Base-by-base conservation (phyloP, 1,140 invertebrate genomes). In the Radopholus similis region DNA sequence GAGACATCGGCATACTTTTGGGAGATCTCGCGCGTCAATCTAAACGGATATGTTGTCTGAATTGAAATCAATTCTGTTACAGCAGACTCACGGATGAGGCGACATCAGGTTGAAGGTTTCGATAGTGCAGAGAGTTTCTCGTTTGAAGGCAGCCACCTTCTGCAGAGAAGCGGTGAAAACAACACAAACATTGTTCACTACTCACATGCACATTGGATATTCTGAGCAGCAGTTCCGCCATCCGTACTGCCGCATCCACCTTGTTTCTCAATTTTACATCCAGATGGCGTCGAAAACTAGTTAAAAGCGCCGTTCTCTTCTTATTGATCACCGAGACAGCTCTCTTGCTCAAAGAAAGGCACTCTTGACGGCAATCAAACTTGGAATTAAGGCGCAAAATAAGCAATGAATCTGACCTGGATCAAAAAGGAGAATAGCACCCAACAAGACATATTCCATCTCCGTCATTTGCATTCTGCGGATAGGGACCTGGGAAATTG, bases 91-190 rank as follows among this genome's bases (percentile, higher is more conserved):
- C 53, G 78, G 81, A 70, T 83, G 78, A n/a, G 78, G 78, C 15
- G 71, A 68, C 74, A 81, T 80, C 35, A 83, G 62, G 34, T 83
- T 71, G 56, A 83, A 83, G 1, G 78, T 83, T 59, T 83, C 78
- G 18, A 83, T 81, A 4, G 81, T 81, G 34, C 66, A 79, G 5
- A 81, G 47, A 11, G 78, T 81, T 63, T 81, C 78, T 15, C 78
- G 54, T 64, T 80, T 80, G 64, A 81, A 80, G 4, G 78, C 78
- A 4, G 78, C 80, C 8, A 80, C 78, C 74, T 80, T 80, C 77
- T 79, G 38, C 57, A 81, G 74, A 37, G 49, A 32, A 32, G 9
- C 28, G n/a, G 23, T 38, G 38, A 60, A 47, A 44, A 26, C 34
- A 49, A 30, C n/a, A 23, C 13, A 54, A 13, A 35, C 21, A n/a